Percentiles rank a stretch among this genome's conserved stretches.
These are phyloP conservation scores for Pygoscelis antarcticus DNA, from an alignment of 2,113 vertebrate species.

Conservation along the genomic window DNA sequence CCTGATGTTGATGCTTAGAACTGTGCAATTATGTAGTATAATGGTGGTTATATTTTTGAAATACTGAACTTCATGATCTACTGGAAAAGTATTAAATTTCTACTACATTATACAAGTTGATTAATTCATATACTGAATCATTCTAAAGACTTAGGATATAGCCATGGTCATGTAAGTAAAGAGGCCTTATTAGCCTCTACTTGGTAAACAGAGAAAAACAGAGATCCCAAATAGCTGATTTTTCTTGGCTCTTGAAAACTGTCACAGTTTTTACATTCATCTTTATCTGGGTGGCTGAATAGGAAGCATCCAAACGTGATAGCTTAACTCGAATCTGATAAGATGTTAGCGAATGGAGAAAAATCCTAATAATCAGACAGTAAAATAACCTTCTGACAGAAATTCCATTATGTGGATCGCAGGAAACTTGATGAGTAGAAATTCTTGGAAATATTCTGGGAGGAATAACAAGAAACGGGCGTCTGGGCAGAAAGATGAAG, in stretches of 20 bases:
- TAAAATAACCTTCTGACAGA: background rate
- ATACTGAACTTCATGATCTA: background rate
- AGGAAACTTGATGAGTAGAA: background rate
- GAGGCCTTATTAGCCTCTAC: background rate
- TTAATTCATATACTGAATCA: background rate
- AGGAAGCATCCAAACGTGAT: background rate
- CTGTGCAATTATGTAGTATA: background rate
- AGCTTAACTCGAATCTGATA: background rate
- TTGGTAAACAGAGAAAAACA: background rate
- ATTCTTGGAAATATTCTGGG: background rate
- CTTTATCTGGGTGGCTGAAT: background rate
- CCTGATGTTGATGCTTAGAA: background rate
- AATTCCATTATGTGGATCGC: background rate
- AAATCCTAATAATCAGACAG: background rate
- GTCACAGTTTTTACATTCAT: background rate
- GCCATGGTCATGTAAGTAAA: background rate
- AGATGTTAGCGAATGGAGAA: background rate
- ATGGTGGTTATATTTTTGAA: background rate
- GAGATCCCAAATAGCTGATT: background rate
- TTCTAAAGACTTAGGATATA: background rate
- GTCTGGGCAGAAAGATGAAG: background rate
- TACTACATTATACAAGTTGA: background rate
- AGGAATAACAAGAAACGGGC: background rate
- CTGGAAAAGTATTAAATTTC: background rate
- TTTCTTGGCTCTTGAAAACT: background rate